Evolutionary conservation across 2,797 vertebrate genomes (phyloP).

Genomic region (Enteromius trimaculatus): DNA sequence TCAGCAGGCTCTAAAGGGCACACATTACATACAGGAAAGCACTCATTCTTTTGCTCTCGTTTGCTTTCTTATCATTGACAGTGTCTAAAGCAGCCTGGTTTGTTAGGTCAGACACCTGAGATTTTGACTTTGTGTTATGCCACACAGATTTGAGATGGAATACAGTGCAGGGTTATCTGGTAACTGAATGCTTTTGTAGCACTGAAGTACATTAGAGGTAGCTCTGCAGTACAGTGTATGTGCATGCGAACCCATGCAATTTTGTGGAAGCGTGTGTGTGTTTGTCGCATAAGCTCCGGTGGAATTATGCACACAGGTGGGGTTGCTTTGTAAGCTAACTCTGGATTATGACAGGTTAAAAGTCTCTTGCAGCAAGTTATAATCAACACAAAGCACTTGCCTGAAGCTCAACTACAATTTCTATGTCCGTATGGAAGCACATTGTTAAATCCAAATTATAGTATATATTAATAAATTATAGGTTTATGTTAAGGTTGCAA

Average conservation of each 20-base stretch:
- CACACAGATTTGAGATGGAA: neutral
- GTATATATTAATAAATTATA: neutral
- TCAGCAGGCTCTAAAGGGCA: slow-evolving; percentile 22
- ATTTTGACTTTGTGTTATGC: neutral
- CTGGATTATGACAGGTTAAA: slow-evolving; percentile 71
- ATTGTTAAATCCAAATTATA: neutral
- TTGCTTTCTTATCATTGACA: slow-evolving; percentile 49
- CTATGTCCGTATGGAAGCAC: neutral
- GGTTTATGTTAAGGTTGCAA: neutral
- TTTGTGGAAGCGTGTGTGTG: neutral
- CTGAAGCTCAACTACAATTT: neutral
- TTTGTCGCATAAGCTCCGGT: no score
- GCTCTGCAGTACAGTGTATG: neutral
- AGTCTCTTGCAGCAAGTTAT: slow-evolving; percentile 60
- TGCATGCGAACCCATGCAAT: neutral
- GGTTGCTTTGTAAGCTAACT: slow-evolving; percentile 64
- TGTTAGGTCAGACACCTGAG: neutral
- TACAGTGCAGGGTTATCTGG: neutral
- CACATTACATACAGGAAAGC: slow-evolving; percentile 26
- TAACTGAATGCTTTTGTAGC: neutral
- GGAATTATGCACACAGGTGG: slow-evolving; percentile 63
- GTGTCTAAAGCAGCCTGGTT: neutral
- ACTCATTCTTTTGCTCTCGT: slow-evolving; percentile 53
- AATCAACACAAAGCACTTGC: slow-evolving; percentile 45
- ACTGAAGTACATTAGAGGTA: neutral